A percentile compares a stretch with the other conserved stretches of the same genome.
Conservation (phyloP, 92 coral and sea anemone genomes). For the Phenganax stokvisi region DNA sequence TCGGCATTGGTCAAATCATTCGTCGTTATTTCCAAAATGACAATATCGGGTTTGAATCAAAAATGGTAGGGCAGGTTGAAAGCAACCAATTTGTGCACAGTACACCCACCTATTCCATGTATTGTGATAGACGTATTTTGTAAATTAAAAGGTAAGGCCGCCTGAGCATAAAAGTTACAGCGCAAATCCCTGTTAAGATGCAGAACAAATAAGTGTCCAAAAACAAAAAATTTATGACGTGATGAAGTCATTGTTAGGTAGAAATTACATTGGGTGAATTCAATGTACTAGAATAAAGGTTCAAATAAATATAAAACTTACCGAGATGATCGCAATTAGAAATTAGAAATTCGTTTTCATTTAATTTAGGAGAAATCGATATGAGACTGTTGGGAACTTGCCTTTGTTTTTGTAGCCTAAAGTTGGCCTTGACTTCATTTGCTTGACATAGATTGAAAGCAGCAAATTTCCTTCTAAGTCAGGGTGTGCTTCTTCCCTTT, state of each 20-base stretch:
- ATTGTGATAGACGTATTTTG: neutral
- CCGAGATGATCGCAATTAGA: too few species aligned
- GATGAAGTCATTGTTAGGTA: slow-evolving; percentile 9
- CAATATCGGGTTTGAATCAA: neutral
- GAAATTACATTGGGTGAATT: too few species aligned
- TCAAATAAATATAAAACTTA: too few species aligned
- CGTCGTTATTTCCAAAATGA: neutral
- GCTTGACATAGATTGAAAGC: too few species aligned
- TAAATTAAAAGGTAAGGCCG: slow-evolving; percentile 12
- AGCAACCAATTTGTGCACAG: neutral
- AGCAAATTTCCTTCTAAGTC: too few species aligned
- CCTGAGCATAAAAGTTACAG: slow-evolving; percentile 19
- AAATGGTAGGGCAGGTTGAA: neutral
- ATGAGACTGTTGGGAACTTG: too few species aligned
- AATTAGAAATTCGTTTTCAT: too few species aligned
- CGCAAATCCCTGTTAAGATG: slow-evolving; percentile 20
- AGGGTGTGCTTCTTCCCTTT: too few species aligned
- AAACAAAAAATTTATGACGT: slow-evolving; percentile 25
- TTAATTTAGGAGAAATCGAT: too few species aligned
- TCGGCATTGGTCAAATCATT: neutral
- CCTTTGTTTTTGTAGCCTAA: too few species aligned
- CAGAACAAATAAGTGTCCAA: slow-evolving; percentile 29
- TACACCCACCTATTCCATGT: neutral
- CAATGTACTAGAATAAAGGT: too few species aligned
- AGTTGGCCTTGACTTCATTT: too few species aligned